phyloP scores from a whole-genome alignment of 2,797 vertebrate species.

The Oophaga sylvatica region DNA sequence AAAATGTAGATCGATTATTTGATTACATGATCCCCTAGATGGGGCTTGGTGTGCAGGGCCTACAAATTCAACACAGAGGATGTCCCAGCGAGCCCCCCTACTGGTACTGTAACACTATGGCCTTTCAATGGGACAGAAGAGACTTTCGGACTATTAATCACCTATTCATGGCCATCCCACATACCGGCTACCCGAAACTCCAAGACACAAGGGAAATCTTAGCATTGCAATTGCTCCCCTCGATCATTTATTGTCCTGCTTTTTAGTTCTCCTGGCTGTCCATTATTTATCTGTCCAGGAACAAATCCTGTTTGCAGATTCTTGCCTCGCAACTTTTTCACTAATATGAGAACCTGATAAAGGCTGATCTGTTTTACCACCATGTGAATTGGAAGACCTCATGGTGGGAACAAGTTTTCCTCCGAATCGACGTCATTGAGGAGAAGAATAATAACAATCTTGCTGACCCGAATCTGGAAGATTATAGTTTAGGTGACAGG shows the following conservation, averaged over 20 bases:
- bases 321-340: background rate
- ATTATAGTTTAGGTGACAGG: background rate
- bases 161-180: slow-evolving; percentile 43
- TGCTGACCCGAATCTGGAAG: slow-evolving; percentile 7
- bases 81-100: slow-evolving; percentile 30
- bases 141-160: slow-evolving; percentile 21
- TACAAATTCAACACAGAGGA: background rate
- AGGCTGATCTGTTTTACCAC: background rate
- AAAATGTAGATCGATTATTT: background rate
- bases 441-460: slow-evolving; percentile 21
- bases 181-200: slow-evolving; percentile 41
- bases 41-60: background rate
- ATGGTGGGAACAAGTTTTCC: slow-evolving; percentile 19
- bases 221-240: background rate
- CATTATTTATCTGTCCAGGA: slow-evolving; percentile 24
- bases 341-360: background rate
- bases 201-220: background rate
- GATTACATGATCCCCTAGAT: background rate
- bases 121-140: slow-evolving; percentile 12
- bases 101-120: slow-evolving; percentile 27
- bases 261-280: background rate
- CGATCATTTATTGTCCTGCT: slow-evolving; percentile 10
- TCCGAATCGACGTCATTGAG: background rate
- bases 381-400: background rate
- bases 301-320: slow-evolving; percentile 27